These are phyloP conservation scores for Shargacucullia verbasci DNA, from an alignment of 2,888 invertebrate genomes.

Conservation along the genomic window DNA sequence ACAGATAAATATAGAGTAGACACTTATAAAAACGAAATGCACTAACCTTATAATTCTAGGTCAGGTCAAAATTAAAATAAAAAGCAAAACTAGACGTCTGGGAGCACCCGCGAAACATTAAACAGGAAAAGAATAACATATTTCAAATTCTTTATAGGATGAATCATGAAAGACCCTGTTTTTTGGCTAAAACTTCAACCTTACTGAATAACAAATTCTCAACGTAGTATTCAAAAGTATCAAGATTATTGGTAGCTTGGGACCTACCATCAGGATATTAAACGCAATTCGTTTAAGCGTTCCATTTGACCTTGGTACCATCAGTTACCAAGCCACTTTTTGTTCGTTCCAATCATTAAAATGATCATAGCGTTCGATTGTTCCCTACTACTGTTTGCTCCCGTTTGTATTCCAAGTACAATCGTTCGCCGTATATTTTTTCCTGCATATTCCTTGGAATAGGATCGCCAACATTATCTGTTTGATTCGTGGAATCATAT, in stretches of 20 bases:
- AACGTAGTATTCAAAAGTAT: not conserved
- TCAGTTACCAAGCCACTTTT: conserved; percentile 48
- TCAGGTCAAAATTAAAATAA: not conserved
- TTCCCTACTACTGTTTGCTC: conserved; percentile 37
- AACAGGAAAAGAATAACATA: conserved; percentile 14
- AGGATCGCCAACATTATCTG: conserved; percentile 10
- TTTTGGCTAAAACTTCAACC: too few relatives aligned
- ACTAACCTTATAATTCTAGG: too few relatives aligned
- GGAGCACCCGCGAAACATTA: conserved; percentile 7
- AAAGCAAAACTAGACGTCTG: not conserved
- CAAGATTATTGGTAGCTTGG: conserved; percentile 1
- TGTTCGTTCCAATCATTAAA: conserved; percentile 48
- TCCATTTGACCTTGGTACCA: conserved; percentile 44
- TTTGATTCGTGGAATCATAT: conserved; percentile 11
- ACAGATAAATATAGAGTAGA: too few relatives aligned
- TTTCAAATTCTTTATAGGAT: conserved; percentile 19
- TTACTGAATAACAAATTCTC: too few relatives aligned
- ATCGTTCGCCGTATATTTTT: conserved; percentile 10
- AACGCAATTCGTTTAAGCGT: conserved; percentile 31
- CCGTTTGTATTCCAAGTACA: conserved; percentile 16
- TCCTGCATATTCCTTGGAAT: too few relatives aligned
- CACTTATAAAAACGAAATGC: too few relatives aligned
- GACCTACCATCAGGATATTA: conserved; percentile 18
- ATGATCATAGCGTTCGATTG: conserved; percentile 40
- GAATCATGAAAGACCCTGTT: conserved; percentile 3